Evolutionary conservation across 1,140 invertebrate species (phyloP).

Genomic region (Dreissena polymorpha): DNA sequence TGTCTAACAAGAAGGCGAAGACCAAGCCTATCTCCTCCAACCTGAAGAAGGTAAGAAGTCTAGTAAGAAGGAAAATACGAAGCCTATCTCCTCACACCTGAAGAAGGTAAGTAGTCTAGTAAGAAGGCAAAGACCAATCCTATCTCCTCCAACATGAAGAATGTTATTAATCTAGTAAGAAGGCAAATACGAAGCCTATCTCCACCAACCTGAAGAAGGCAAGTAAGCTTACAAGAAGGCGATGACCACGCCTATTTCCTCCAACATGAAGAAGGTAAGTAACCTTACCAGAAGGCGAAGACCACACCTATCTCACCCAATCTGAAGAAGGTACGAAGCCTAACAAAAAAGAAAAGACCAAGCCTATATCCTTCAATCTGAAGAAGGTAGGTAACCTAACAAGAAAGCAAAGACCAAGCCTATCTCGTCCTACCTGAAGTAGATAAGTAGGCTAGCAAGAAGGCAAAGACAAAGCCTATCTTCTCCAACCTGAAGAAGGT

Average conservation of each 20-base stretch:
- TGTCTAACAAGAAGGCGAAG: conserved; percentile 55
- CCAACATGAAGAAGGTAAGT: conserved; percentile 56
- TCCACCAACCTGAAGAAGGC: conserved; percentile 53
- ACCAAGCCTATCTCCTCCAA: conserved; percentile 55
- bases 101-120: too few relatives aligned
- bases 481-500: conserved; percentile 53
- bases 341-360: conserved; percentile 57
- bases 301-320: conserved; percentile 54
- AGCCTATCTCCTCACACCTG: conserved; percentile 48
- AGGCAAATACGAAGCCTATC: conserved; percentile 56
- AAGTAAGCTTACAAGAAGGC: too few relatives aligned
- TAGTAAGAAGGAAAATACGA: conserved; percentile 57
- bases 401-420: conserved; percentile 59
- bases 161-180: too few relatives aligned
- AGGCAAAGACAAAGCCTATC: conserved; percentile 56
- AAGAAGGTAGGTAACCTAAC: conserved; percentile 48
- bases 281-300: conserved; percentile 57
- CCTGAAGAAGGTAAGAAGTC: too few relatives aligned
- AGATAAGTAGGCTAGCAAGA: too few relatives aligned
- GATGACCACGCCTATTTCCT: conserved; percentile 53
- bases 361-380: conserved; percentile 49
- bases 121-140: conserved; percentile 59
- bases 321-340: too few relatives aligned
- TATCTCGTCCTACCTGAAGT: conserved; percentile 50
- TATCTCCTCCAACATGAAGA: conserved; percentile 52